Conservation (phyloP, 2,113 vertebrate species). For the Micronisus gabar region DNA sequence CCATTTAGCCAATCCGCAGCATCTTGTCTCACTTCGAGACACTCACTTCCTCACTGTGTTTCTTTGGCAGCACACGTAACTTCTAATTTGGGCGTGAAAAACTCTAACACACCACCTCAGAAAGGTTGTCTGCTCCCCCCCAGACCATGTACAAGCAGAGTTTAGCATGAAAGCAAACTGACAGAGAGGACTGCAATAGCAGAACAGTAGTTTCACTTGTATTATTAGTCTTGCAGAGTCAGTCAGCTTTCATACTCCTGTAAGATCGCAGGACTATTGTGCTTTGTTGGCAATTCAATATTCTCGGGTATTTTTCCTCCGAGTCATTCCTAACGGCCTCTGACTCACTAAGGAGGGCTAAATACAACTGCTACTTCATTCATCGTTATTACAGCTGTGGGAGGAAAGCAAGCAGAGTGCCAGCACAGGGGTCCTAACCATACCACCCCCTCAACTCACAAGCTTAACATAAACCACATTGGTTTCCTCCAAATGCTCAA, state of each 20-base stretch:
- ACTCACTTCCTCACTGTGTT: accelerated
- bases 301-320: neutral
- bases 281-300: neutral
- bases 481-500: neutral
- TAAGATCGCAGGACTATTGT: neutral
- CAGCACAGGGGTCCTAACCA: neutral
- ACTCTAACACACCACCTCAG: neutral
- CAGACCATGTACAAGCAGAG: neutral
- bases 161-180: neutral
- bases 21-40: neutral
- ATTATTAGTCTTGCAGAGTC: neutral
- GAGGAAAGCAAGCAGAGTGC: neutral
- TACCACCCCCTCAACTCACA: neutral
- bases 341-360: neutral
- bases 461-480: neutral
- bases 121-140: neutral
- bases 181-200: neutral
- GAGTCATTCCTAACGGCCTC: neutral
- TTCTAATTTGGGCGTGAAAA: neutral
- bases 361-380: neutral
- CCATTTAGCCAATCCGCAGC: neutral
- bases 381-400: neutral
- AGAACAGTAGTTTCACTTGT: neutral
- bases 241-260: neutral
- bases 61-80: neutral